These are phyloP conservation scores for Deroplatys truncata DNA, from an alignment of 2,888 invertebrate genomes.

Conservation along the genomic window DNA sequence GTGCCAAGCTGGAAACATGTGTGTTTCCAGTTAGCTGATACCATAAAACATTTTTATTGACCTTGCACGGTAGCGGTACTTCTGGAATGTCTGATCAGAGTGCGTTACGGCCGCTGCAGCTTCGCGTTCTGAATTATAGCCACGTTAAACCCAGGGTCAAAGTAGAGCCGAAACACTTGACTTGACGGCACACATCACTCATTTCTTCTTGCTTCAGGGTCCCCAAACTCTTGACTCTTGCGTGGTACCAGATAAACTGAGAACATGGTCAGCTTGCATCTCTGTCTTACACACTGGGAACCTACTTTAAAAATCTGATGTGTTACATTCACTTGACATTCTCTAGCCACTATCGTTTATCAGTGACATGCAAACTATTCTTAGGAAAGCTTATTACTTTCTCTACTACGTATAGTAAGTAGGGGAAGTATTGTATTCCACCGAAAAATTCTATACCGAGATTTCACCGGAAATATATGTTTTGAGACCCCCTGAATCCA, in stretches of 20 bases:
- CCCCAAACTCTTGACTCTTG: neutral
- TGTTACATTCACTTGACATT: too few species aligned
- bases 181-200: neutral
- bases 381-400: too few species aligned
- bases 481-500: too few species aligned
- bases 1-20: neutral
- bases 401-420: too few species aligned
- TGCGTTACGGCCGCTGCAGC: too few species aligned
- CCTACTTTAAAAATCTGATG: too few species aligned
- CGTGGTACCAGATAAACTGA: neutral
- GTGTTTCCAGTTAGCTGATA: neutral
- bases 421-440: too few species aligned
- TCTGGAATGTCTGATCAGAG: neutral
- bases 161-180: neutral
- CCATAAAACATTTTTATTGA: neutral
- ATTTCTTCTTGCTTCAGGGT: neutral
- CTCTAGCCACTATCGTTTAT: too few species aligned
- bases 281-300: too few species aligned
- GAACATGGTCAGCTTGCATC: neutral
- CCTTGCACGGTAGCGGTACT: neutral
- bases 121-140: neutral
- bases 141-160: neutral
- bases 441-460: too few species aligned
- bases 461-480: too few species aligned
- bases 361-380: too few species aligned